Conservation (phyloP, 2,113 vertebrate species). For the Laticauda colubrina region DNA sequence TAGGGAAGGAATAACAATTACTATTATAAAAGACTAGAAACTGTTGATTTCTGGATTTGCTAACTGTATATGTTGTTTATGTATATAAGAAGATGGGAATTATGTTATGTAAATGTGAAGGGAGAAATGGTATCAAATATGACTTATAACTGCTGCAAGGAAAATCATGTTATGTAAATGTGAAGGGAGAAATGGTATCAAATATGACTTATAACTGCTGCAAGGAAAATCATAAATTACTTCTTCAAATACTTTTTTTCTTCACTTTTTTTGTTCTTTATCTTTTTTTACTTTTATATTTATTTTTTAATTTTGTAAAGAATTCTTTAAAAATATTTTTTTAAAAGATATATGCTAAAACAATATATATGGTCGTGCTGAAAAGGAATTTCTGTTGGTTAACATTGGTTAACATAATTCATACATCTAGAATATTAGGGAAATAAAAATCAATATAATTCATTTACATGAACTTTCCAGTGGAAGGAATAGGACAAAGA, state of each 20-base stretch:
- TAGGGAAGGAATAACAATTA: neutral
- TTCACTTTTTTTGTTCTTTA: neutral
- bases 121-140: neutral
- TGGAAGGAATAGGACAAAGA: neutral
- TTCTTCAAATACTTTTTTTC: neutral
- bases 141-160: neutral
- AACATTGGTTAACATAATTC: neutral
- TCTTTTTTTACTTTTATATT: neutral
- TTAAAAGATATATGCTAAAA: neutral
- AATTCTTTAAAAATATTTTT: neutral
- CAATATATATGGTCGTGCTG: neutral
- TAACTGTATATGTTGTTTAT: neutral
- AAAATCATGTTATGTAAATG: neutral
- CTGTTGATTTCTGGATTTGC: neutral
- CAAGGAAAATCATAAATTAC: neutral
- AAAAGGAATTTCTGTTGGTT: neutral
- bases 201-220: neutral
- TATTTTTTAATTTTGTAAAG: neutral
- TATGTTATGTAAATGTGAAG: neutral
- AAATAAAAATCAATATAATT: neutral
- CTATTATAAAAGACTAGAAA: neutral
- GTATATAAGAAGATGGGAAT: neutral
- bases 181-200: neutral
- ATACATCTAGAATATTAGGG: neutral
- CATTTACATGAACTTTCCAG: neutral